Evolutionary conservation across 2,888 invertebrate genomes (phyloP).

Genomic region (Escarpia spicata): DNA sequence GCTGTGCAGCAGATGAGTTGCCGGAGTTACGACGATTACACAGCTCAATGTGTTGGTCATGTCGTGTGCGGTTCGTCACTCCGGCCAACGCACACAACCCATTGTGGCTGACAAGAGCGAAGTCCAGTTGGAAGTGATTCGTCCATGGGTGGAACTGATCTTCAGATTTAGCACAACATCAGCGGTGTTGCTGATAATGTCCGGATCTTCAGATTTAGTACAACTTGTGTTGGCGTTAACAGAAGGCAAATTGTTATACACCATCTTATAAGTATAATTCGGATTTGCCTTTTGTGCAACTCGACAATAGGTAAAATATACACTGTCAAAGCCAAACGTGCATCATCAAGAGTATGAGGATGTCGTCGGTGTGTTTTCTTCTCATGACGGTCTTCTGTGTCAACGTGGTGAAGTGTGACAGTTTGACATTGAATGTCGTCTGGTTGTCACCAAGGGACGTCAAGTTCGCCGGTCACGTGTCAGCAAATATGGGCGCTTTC

Average conservation of each 20-base stretch:
- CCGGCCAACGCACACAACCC: background rate
- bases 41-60: background rate
- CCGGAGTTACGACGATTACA: background rate
- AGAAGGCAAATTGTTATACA: no score
- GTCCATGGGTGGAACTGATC: background rate
- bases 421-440: background rate
- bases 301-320: background rate
- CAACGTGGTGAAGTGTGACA: background rate
- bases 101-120: background rate
- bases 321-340: background rate
- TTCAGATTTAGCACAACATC: background rate
- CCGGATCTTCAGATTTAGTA: no score
- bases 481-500: background rate
- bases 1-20: background rate
- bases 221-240: no score
- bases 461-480: background rate
- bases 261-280: background rate
- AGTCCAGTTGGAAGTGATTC: background rate
- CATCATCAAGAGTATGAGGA: background rate
- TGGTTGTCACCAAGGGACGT: background rate
- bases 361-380: background rate
- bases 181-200: no score
- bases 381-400: background rate
- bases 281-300: background rate
- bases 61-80: background rate